phyloP scores from a whole-genome alignment of 2,888 invertebrate genomes.

The Drosophila lacicola region DNA sequence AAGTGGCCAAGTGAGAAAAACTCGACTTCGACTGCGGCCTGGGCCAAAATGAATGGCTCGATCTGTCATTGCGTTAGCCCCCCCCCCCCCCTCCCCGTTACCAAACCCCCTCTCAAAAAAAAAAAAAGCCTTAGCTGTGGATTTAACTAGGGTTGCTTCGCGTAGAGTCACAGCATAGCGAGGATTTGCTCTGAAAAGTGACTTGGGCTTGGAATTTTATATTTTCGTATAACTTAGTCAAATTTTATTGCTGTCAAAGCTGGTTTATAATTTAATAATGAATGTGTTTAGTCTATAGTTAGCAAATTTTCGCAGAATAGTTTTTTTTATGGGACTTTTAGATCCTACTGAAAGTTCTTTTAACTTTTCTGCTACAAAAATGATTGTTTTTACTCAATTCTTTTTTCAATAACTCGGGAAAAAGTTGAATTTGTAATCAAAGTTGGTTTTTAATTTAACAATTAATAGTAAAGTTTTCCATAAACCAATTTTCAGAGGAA shows the following conservation, averaged over 20 bases:
- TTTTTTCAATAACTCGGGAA: too few relatives aligned
- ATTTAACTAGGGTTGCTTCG: conserved; percentile 38
- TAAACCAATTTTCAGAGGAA: neutral
- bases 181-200: conserved; percentile 4
- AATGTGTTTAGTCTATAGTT: neutral
- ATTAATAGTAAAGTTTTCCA: neutral
- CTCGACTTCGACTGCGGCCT: conserved; percentile 15
- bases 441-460: neutral
- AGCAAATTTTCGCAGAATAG: neutral
- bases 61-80: conserved; percentile 76
- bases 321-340: neutral
- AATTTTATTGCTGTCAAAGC: too few relatives aligned
- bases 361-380: too few relatives aligned
- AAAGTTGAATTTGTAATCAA: neutral
- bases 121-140: conserved; percentile 27
- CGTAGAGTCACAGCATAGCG: conserved; percentile 9
- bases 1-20: conserved; percentile 60
- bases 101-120: too few relatives aligned
- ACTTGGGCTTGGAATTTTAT: neutral
- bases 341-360: neutral
- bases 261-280: neutral
- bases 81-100: conserved; percentile 4
- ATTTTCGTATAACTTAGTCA: neutral
- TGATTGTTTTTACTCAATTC: too few relatives aligned
- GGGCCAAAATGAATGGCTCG: conserved; percentile 55